Percentiles rank a stretch among this genome's conserved stretches.
Evolutionary conservation across 1,140 invertebrate genomes (phyloP).

Genomic region (Venustaconcha ellipsiformis): DNA sequence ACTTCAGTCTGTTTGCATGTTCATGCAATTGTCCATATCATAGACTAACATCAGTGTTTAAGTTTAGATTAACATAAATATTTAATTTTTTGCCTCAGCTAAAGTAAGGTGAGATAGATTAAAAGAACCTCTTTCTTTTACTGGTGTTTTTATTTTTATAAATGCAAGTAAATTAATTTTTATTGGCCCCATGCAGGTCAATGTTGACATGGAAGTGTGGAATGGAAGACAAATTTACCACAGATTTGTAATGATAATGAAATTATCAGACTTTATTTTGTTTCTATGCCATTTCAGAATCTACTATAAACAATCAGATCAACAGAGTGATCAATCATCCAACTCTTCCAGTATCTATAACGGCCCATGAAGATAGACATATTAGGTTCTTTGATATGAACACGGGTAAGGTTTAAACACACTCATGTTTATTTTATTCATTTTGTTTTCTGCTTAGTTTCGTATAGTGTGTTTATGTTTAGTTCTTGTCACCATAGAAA

Average conservation of each 20-base stretch:
- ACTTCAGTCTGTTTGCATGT: no score
- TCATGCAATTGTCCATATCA: no score
- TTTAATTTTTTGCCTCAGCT: no score
- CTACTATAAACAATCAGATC: slow-evolving; percentile 73
- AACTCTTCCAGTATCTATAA: slow-evolving; percentile 93
- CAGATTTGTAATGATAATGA: not conserved
- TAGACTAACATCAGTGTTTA: no score
- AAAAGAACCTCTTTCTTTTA: not conserved
- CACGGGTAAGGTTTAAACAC: slow-evolving; percentile 75
- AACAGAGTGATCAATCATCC: slow-evolving; percentile 96
- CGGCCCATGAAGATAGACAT: slow-evolving; percentile 97
- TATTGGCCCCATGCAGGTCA: not conserved
- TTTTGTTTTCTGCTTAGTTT: not conserved
- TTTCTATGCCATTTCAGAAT: slow-evolving; percentile 47
- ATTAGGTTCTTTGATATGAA: slow-evolving; percentile 99
- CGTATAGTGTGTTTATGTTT: no score
- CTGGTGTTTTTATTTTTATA: not conserved
- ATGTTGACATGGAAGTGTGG: not conserved
- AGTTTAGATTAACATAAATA: no score
- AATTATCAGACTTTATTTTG: not conserved
- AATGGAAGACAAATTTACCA: not conserved
- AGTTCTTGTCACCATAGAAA: no score
- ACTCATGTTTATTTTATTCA: not conserved
- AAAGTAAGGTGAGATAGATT: not conserved
- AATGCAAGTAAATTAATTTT: not conserved